These are phyloP conservation scores for Orthosia gracilis DNA, from an alignment of 2,888 invertebrate species.

Conservation along the genomic window DNA sequence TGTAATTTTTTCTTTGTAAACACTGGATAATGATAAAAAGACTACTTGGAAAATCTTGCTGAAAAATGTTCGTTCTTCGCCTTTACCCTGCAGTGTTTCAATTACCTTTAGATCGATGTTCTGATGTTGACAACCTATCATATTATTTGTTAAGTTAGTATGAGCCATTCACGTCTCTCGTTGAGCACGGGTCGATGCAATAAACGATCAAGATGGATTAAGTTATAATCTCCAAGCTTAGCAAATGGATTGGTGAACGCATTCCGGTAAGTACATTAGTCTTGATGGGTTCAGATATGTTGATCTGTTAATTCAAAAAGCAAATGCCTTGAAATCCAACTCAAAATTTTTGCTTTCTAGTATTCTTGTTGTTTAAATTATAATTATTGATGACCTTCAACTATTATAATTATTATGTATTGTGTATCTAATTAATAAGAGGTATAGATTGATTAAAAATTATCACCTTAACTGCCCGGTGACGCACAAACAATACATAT, in stretches of 20 bases:
- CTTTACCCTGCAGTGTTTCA: neutral
- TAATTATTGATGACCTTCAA: neutral
- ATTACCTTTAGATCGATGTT: neutral
- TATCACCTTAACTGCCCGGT: too few species aligned
- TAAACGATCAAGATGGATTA: conserved; percentile 47
- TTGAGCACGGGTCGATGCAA: conserved; percentile 24
- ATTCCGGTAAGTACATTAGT: conserved; percentile 12
- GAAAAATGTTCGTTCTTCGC: neutral
- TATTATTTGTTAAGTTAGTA: neutral
- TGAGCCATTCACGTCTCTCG: conserved; percentile 3
- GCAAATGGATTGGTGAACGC: conserved; percentile 44
- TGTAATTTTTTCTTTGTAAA: neutral
- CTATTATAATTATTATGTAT: too few species aligned
- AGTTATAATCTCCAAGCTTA: conserved; percentile 41
- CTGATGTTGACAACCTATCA: neutral
- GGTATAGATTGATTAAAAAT: too few species aligned
- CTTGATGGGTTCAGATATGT: neutral
- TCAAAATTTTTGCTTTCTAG: too few species aligned
- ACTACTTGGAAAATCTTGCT: neutral
- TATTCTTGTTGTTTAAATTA: neutral
- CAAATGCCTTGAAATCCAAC: neutral
- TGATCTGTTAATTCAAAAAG: neutral
- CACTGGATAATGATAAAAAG: neutral
- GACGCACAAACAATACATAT: too few species aligned
- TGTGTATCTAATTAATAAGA: too few species aligned